Percentiles rank a stretch among this genome's conserved stretches.
phyloP scores from a whole-genome alignment of 2,113 vertebrate species.

The Taurulus bubalis region DNA sequence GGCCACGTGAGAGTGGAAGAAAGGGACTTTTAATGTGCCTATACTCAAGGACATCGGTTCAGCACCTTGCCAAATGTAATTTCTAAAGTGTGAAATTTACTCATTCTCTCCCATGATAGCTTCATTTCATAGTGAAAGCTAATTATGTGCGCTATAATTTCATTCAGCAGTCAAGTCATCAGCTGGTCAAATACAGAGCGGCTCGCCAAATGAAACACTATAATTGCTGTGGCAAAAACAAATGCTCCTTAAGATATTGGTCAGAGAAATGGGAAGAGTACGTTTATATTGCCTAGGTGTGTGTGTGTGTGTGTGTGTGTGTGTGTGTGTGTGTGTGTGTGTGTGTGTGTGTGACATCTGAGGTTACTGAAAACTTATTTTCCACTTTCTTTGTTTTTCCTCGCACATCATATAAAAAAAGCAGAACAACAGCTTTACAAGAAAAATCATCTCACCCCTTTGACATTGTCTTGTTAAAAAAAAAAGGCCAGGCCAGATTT shows the following conservation, averaged over 20 bases:
- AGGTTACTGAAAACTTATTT: conserved; percentile 38
- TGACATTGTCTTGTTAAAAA: conserved; percentile 82
- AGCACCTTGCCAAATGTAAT: conserved; percentile 79
- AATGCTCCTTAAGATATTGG: conserved; percentile 55
- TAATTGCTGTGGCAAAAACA: conserved; percentile 71
- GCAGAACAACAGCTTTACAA: conserved; percentile 55
- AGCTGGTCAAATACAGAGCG: conserved; percentile 63
- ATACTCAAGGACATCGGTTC: conserved; percentile 75
- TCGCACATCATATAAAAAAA: conserved; percentile 23
- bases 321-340: conserved; percentile 1
- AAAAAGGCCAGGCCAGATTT: conserved; percentile 75
- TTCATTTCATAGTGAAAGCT: conserved; percentile 81
- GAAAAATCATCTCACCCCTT: conserved; percentile 70
- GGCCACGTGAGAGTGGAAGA: conserved; percentile 33
- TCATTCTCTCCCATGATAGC: conserved; percentile 78
- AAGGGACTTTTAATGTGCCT: conserved; percentile 60
- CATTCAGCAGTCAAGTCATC: conserved; percentile 72
- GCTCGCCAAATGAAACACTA: conserved; percentile 61
- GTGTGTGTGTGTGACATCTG: conserved; percentile 16
- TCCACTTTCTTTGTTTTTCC: conserved; percentile 7
- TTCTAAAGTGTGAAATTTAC: conserved; percentile 82
- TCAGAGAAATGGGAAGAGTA: conserved; percentile 4
- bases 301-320: conserved; percentile 2
- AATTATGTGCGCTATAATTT: conserved; percentile 79
- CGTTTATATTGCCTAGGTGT: conserved; percentile 23